A percentile compares a stretch with the other conserved stretches of the same genome.
Evolutionary conservation across 2,888 invertebrate genomes (phyloP).

Genomic region (Byasa hedistus): DNA sequence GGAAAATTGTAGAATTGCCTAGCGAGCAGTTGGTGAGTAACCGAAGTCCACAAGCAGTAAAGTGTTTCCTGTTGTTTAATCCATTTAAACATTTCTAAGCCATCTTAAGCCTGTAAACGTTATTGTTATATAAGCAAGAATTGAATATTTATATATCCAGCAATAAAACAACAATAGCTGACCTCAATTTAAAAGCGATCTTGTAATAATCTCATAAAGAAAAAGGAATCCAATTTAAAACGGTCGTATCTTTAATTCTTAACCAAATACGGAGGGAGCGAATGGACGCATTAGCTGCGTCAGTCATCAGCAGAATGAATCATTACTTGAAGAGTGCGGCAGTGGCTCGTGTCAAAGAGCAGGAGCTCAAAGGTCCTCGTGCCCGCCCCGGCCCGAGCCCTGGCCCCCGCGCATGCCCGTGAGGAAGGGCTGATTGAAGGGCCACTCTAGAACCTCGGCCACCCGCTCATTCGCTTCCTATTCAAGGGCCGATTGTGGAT

Average conservation of each 20-base stretch:
- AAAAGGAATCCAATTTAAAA: conserved; percentile 52
- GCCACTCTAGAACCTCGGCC: conserved; percentile 78
- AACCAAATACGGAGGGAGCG: conserved; percentile 61
- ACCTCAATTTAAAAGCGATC: conserved; percentile 39
- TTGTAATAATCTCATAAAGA: conserved; percentile 30
- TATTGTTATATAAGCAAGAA: conserved; percentile 12
- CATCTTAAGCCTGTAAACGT: conserved; percentile 21
- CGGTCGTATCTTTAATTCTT: conserved; percentile 57
- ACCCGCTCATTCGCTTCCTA: conserved; percentile 75
- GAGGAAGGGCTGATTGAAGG: conserved; percentile 78
- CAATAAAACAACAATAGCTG: conserved; percentile 11
- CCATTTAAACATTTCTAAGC: conserved; percentile 17
- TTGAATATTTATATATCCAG: conserved; percentile 10
- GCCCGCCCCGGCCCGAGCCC: conserved; percentile 42
- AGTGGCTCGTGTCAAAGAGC: conserved; percentile 79
- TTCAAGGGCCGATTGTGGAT: conserved; percentile 78
- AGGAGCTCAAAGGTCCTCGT: conserved; percentile 76
- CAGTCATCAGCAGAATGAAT: conserved; percentile 79
- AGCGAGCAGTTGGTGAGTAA: conserved; percentile 24
- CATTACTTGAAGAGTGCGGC: conserved; percentile 80
- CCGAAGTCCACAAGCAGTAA: conserved; percentile 19
- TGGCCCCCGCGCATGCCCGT: conserved; percentile 56
- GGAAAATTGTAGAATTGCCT: background rate
- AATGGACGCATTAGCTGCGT: conserved; percentile 74
- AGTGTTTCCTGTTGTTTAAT: conserved; percentile 3